phyloP scores from a whole-genome alignment of 2,113 vertebrate species.

The Dicaeum eximium region DNA sequence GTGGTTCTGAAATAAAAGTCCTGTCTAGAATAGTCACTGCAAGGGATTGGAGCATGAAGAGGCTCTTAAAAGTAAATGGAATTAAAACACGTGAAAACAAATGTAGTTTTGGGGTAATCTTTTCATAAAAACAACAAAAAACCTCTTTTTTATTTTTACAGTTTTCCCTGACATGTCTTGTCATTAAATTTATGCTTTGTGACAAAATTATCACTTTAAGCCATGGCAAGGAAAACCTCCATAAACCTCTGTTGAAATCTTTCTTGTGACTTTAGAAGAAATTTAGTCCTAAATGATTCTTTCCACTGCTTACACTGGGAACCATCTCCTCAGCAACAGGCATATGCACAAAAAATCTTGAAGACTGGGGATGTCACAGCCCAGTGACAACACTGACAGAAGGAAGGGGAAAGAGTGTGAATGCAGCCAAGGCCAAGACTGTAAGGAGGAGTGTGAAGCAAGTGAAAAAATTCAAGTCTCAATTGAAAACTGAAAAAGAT shows the following conservation, averaged over 20 bases:
- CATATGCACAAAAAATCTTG: not conserved
- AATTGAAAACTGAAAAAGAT: not conserved
- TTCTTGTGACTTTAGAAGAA: not conserved
- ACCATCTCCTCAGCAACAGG: not conserved
- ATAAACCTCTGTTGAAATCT: not conserved
- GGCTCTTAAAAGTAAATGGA: not conserved
- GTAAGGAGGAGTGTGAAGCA: not conserved
- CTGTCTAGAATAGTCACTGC: not conserved
- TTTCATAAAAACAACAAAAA: not conserved
- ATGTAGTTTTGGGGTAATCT: not conserved
- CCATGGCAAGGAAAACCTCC: not conserved
- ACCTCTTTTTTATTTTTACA: not conserved
- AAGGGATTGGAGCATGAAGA: not conserved
- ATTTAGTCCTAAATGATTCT: not conserved
- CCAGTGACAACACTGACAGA: not conserved
- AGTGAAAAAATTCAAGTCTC: not conserved
- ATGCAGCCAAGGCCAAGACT: not conserved
- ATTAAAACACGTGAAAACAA: not conserved
- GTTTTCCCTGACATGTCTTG: not conserved
- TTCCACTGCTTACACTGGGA: not conserved
- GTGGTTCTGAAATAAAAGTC: not conserved
- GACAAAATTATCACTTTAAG: not conserved
- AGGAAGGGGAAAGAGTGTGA: not conserved
- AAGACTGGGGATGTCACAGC: not conserved
- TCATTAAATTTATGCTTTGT: not conserved